A percentile compares a stretch with the other conserved stretches of the same genome.
Conservation (phyloP, 2,888 invertebrate species). For the Cheilosia soror region DNA sequence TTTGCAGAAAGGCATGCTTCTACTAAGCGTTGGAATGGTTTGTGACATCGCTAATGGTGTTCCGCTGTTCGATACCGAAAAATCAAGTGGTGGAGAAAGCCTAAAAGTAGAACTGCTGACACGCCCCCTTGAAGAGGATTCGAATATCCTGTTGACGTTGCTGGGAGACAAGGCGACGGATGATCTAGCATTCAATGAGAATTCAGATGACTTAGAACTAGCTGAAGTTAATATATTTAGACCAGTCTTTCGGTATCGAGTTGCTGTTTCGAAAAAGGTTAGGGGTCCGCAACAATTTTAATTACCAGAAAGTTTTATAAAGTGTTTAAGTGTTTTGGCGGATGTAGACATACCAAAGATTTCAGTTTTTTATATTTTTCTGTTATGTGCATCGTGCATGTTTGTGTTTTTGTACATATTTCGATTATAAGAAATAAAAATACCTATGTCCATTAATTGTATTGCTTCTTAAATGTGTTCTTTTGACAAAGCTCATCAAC, state of each 20-base stretch:
- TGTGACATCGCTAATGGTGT: conserved; percentile 32
- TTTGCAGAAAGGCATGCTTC: conserved; percentile 12
- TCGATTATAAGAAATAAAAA: conserved; percentile 1
- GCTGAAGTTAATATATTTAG: conserved; percentile 82
- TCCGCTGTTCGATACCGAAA: conserved; percentile 19
- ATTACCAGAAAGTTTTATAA: not conserved
- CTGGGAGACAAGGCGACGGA: conserved; percentile 5
- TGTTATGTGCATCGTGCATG: not conserved
- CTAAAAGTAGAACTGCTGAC: conserved; percentile 39
- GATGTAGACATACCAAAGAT: conserved; percentile 50
- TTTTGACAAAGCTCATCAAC: too few relatives aligned
- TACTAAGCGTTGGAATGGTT: conserved; percentile 11
- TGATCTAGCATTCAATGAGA: conserved; percentile 69
- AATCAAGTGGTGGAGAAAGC: conserved; percentile 11
- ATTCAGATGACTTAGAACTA: conserved; percentile 80
- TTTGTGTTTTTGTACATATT: not conserved
- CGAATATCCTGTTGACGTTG: conserved; percentile 32
- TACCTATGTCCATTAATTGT: too few relatives aligned
- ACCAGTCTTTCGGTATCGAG: conserved; percentile 82
- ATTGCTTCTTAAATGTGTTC: too few relatives aligned
- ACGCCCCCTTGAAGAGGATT: conserved; percentile 32
- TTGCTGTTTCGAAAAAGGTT: conserved; percentile 78
- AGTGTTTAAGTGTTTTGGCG: not conserved
- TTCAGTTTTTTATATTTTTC: not conserved
- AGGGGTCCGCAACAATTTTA: conserved; percentile 44